phyloP scores from a whole-genome alignment of 37 sponge, comb jelly and placozoan species.

The Amphimedon queenslandica region DNA sequence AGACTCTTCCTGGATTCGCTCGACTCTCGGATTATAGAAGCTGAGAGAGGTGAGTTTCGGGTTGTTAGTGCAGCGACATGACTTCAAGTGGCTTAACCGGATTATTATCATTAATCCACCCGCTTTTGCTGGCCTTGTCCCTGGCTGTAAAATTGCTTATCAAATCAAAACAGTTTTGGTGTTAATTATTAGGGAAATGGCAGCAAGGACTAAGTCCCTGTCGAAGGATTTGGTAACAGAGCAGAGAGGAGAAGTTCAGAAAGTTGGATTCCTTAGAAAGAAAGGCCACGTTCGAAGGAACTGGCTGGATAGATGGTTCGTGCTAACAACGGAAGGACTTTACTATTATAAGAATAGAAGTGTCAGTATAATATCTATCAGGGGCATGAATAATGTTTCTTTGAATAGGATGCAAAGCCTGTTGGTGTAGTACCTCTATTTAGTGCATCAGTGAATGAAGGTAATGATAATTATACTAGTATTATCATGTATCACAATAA shows the following conservation, averaged over 20 bases:
- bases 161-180: no score
- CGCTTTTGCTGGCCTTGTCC: no score
- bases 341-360: conserved; percentile 76
- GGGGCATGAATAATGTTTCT: no score
- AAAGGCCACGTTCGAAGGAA: conserved; percentile 75
- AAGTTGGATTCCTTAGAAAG: conserved; percentile 70
- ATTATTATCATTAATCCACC: no score
- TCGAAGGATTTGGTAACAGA: conserved; percentile 25
- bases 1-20: no score
- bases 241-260: conserved; percentile 55
- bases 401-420: conserved; percentile 58
- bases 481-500: no score
- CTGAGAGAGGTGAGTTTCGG: no score
- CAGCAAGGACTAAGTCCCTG: not conserved
- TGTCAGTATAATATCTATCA: conserved; percentile 26
- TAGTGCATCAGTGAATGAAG: conserved; percentile 56
- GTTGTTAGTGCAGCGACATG: no score
- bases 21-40: no score
- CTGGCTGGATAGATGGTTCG: conserved; percentile 82
- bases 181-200: not conserved
- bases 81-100: no score
- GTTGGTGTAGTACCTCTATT: conserved; percentile 59
- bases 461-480: no score
- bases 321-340: conserved; percentile 73
- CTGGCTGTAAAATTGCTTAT: no score